Conservation (phyloP, 2,888 invertebrate genomes). For the Andrena flavipes region DNA sequence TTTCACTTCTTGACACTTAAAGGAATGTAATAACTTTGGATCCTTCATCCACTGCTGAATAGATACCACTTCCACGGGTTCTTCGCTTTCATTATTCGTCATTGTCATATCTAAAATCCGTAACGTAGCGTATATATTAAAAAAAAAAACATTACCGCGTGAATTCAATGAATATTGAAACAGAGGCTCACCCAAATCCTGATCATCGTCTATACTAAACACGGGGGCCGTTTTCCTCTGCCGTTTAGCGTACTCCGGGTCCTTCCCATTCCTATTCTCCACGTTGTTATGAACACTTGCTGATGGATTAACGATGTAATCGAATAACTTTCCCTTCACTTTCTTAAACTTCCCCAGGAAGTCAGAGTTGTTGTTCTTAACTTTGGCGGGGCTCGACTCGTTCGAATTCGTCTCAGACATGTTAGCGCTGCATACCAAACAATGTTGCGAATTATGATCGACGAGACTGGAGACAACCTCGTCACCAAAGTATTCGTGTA, state of each 20-base stretch:
- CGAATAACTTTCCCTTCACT: constrained; percentile 95
- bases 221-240: constrained; percentile 96
- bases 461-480: constrained; percentile 92
- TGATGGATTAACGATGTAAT: constrained; percentile 96
- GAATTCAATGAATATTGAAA: constrained; percentile 42
- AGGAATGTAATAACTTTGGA: constrained; percentile 93
- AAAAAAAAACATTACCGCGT: background rate
- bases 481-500: constrained; percentile 93
- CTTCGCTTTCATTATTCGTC: constrained; percentile 86
- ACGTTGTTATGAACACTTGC: constrained; percentile 87
- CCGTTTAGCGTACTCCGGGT: constrained; percentile 89
- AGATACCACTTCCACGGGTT: constrained; percentile 92
- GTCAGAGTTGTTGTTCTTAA: constrained; percentile 86
- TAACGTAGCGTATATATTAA: constrained; percentile 6
- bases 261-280: constrained; percentile 93
- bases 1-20: constrained; percentile 96
- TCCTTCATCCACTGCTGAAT: constrained; percentile 93
- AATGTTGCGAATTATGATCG: constrained; percentile 93
- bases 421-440: constrained; percentile 91
- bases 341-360: constrained; percentile 94
- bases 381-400: constrained; percentile 79
- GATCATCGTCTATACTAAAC: constrained; percentile 97
- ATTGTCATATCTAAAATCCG: constrained; percentile 81
- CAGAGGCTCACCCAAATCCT: constrained; percentile 86
- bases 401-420: constrained; percentile 83